These are phyloP conservation scores for Empis stercorea DNA, from an alignment of 2,888 invertebrate genomes.

Conservation along the genomic window DNA sequence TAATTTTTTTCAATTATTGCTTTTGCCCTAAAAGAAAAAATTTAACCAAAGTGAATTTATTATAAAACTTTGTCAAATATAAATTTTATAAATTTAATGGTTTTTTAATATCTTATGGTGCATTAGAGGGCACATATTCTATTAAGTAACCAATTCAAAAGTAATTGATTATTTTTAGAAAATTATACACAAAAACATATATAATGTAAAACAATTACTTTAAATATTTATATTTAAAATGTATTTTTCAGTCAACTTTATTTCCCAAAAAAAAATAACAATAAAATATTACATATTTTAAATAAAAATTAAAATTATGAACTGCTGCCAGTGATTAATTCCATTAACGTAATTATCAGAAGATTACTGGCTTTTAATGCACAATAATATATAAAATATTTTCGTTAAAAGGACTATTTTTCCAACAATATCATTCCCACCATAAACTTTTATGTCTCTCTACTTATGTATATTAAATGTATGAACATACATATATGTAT, in stretches of 20 bases:
- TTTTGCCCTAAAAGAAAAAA: too few species aligned
- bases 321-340: slow-evolving; percentile 25
- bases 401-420: not conserved
- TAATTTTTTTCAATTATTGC: too few species aligned
- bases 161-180: too few species aligned
- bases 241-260: not conserved
- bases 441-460: too few species aligned
- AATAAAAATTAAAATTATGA: not conserved
- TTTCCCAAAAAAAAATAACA: slow-evolving; percentile 13
- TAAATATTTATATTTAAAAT: not conserved
- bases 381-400: too few species aligned
- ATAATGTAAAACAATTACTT: not conserved
- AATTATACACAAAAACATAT: not conserved
- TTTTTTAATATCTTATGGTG: too few species aligned
- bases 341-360: slow-evolving; percentile 35
- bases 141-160: too few species aligned
- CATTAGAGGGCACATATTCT: too few species aligned
- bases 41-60: too few species aligned
- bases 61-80: too few species aligned
- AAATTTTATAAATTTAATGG: too few species aligned
- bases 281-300: slow-evolving; percentile 29
- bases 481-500: not conserved
- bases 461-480: too few species aligned
- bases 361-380: slow-evolving; percentile 20
- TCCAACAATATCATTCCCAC: not conserved